A percentile compares a stretch with the other conserved stretches of the same genome.
phyloP scores from a whole-genome alignment of 2,888 invertebrate genomes.

The Apamea anceps region DNA sequence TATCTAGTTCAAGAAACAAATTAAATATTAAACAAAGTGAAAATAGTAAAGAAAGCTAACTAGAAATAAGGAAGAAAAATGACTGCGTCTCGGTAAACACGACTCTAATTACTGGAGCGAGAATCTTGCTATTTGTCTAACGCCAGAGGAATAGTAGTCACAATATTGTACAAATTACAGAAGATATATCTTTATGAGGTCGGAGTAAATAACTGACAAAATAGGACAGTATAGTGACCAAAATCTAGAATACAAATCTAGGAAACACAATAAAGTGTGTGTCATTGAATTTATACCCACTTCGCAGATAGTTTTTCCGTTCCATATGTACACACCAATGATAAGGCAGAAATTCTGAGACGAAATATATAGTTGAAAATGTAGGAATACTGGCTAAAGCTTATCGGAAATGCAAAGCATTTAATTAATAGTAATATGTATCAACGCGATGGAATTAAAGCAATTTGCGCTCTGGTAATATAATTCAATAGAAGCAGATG shows the following conservation, averaged over 20 bases:
- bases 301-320: neutral
- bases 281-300: neutral
- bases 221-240: constrained; percentile 23
- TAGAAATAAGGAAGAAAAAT: constrained; percentile 69
- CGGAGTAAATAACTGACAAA: constrained; percentile 35
- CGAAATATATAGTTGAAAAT: constrained; percentile 7
- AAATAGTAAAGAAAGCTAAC: constrained; percentile 20
- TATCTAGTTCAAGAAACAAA: neutral
- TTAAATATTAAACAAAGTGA: constrained; percentile 6
- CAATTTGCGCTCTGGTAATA: constrained; percentile 15
- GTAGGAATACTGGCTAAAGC: neutral
- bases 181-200: constrained; percentile 41
- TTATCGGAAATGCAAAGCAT: constrained; percentile 20
- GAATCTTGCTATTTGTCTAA: constrained; percentile 69
- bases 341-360: neutral
- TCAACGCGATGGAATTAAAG: constrained; percentile 14
- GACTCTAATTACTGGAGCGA: constrained; percentile 72
- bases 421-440: constrained; percentile 18
- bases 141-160: constrained; percentile 64
- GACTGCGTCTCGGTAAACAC: constrained; percentile 63
- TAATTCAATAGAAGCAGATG: constrained; percentile 14
- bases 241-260: constrained; percentile 8
- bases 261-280: neutral
- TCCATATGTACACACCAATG: neutral
- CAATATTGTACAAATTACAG: constrained; percentile 55